Percentiles rank a stretch among this genome's conserved stretches.
phyloP scores from a whole-genome alignment of 2,888 invertebrate genomes.

The Geotrupes spiniger region DNA sequence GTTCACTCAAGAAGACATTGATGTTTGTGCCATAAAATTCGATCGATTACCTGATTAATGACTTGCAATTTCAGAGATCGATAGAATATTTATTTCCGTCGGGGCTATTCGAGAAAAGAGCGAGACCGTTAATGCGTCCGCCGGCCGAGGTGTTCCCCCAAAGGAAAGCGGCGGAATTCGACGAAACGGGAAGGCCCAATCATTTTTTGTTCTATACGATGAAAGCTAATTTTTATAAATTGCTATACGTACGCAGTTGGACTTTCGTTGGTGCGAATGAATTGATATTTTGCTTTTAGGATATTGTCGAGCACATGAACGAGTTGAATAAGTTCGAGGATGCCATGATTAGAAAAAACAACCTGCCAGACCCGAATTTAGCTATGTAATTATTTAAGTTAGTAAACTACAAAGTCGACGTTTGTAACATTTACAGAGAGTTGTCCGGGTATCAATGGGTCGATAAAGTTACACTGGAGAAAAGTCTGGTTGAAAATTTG shows the following conservation, averaged over 20 bases:
- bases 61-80: constrained; percentile 61
- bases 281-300: constrained; percentile 48
- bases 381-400: constrained; percentile 52
- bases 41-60: constrained; percentile 19
- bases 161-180: constrained; percentile 86
- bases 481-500: constrained; percentile 63
- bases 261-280: constrained; percentile 3
- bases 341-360: constrained; percentile 62
- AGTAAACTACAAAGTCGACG: too few species aligned
- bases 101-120: constrained; percentile 79
- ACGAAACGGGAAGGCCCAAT: constrained; percentile 84
- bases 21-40: constrained; percentile 54
- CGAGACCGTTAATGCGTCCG: constrained; percentile 86
- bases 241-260: constrained; percentile 74
- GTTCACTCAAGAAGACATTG: constrained; percentile 83
- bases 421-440: constrained; percentile 53
- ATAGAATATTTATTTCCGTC: constrained; percentile 96
- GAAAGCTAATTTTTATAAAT: constrained; percentile 78
- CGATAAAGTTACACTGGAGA: constrained; percentile 63
- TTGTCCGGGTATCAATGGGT: constrained; percentile 63
- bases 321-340: constrained; percentile 69
- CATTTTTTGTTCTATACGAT: constrained; percentile 92
- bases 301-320: constrained; percentile 67
- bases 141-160: constrained; percentile 84
- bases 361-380: constrained; percentile 59